Conservation (phyloP, 2,888 invertebrate species). For the Ophion costatus region DNA sequence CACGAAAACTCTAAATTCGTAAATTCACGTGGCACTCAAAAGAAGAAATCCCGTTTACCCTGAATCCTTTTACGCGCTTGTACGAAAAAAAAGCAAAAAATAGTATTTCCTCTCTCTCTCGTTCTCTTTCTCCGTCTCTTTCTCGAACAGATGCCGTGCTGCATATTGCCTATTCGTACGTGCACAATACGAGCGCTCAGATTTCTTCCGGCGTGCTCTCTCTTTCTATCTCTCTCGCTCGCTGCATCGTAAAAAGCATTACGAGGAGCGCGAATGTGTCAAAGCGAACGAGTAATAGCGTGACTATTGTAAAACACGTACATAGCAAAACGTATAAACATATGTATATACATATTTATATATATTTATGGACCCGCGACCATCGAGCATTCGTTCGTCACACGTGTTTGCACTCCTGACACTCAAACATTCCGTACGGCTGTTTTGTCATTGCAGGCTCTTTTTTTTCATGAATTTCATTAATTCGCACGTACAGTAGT, state of each 20-base stretch:
- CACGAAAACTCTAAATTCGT: background rate
- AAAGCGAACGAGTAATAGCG: conserved; percentile 37
- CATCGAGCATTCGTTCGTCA: conserved; percentile 5
- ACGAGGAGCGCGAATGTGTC: conserved; percentile 33
- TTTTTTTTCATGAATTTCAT: background rate
- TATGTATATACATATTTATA: background rate
- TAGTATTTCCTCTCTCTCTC: background rate
- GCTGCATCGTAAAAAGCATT: conserved; percentile 39
- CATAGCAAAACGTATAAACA: conserved; percentile 18
- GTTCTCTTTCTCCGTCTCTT: background rate
- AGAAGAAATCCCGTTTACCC: background rate
- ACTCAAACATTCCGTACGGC: too few relatives aligned
- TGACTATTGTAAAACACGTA: conserved; percentile 46
- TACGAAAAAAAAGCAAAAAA: background rate
- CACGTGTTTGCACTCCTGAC: conserved; percentile 1
- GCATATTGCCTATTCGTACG: conserved; percentile 20
- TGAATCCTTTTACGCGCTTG: background rate
- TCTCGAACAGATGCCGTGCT: conserved; percentile 19
- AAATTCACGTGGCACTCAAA: background rate
- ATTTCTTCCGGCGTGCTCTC: conserved; percentile 22
- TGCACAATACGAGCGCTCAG: conserved; percentile 18
- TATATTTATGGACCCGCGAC: background rate
- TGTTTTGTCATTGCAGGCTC: background rate
- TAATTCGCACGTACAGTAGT: too few relatives aligned
- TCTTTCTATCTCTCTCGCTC: background rate